These are phyloP conservation scores for Autographa gamma DNA, from an alignment of 2,888 invertebrate species.

Conservation along the genomic window DNA sequence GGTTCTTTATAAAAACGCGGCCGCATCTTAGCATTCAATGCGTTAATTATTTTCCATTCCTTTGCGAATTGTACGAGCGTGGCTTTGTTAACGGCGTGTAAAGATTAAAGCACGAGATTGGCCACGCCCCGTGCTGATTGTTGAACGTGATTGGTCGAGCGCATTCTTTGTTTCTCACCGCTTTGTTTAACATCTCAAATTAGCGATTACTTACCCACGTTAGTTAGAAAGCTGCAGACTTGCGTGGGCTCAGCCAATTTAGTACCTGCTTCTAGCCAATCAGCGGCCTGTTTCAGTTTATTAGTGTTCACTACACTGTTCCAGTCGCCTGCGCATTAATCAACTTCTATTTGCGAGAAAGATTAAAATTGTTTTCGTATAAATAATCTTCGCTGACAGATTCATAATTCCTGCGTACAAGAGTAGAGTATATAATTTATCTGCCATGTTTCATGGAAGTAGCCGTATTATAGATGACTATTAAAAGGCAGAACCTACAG, in stretches of 20 bases:
- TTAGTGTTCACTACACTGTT: slow-evolving; percentile 31
- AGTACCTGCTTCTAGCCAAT: slow-evolving; percentile 49
- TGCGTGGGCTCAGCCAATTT: slow-evolving; percentile 50
- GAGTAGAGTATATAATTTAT: not conserved
- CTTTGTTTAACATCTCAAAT: slow-evolving; percentile 81
- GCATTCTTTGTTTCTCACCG: slow-evolving; percentile 79
- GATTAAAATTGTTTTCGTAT: not conserved
- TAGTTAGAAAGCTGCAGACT: slow-evolving; percentile 53
- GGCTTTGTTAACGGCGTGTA: slow-evolving; percentile 77
- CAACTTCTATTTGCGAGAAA: not conserved
- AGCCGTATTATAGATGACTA: slow-evolving; percentile 26
- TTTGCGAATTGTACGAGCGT: slow-evolving; percentile 77
- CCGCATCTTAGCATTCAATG: slow-evolving; percentile 68
- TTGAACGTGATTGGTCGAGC: slow-evolving; percentile 79
- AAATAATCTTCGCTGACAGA: not conserved
- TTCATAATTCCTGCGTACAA: not conserved
- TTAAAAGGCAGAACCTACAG: slow-evolving; percentile 26
- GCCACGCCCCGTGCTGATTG: slow-evolving; percentile 80
- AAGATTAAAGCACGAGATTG: slow-evolving; percentile 76
- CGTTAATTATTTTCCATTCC: slow-evolving; percentile 80
- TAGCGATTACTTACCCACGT: slow-evolving; percentile 66
- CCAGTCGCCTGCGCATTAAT: slow-evolving; percentile 33
- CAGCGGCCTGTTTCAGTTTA: slow-evolving; percentile 32
- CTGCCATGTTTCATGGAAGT: slow-evolving; percentile 16
- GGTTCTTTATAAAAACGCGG: slow-evolving; percentile 53